Conservation (phyloP, 2,888 invertebrate genomes). For the Caenorhabditis doughertyi region DNA sequence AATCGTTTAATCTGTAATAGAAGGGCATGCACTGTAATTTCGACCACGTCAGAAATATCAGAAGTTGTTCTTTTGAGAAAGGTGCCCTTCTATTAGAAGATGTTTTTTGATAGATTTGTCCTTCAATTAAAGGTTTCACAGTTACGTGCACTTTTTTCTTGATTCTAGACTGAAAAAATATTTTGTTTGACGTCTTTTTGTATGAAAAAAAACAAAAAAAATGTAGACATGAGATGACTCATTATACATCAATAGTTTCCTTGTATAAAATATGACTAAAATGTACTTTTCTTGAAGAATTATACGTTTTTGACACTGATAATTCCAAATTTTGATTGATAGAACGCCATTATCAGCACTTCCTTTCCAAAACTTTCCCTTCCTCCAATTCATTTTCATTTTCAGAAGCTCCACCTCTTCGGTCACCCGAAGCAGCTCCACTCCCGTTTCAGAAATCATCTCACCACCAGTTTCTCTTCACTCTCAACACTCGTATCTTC, state of each 20-base stretch:
- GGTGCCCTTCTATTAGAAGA: too few species aligned
- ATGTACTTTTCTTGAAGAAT: not conserved
- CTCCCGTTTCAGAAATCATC: conserved; percentile 55
- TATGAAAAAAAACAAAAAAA: not conserved
- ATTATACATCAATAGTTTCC: not conserved
- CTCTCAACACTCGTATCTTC: conserved; percentile 44
- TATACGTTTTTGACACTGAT: not conserved
- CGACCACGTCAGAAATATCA: too few species aligned
- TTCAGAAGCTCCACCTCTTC: conserved; percentile 56
- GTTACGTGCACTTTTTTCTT: too few species aligned
- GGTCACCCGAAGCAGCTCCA: conserved; percentile 47
- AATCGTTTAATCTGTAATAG: too few species aligned
- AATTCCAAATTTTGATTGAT: too few species aligned
- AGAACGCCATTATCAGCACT: too few species aligned
- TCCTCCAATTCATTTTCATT: not conserved
- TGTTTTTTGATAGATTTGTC: too few species aligned
- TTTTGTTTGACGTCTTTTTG: not conserved
- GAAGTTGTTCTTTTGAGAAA: too few species aligned
- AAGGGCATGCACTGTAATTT: too few species aligned
- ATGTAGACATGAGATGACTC: not conserved
- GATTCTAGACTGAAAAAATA: too few species aligned
- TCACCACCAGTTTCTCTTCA: conserved; percentile 49
- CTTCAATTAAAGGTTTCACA: too few species aligned
- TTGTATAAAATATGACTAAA: conserved; percentile 1
- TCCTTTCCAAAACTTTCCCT: not conserved